Base-by-base conservation (phyloP, 1,140 invertebrate species). In the Arion vulgaris region DNA sequence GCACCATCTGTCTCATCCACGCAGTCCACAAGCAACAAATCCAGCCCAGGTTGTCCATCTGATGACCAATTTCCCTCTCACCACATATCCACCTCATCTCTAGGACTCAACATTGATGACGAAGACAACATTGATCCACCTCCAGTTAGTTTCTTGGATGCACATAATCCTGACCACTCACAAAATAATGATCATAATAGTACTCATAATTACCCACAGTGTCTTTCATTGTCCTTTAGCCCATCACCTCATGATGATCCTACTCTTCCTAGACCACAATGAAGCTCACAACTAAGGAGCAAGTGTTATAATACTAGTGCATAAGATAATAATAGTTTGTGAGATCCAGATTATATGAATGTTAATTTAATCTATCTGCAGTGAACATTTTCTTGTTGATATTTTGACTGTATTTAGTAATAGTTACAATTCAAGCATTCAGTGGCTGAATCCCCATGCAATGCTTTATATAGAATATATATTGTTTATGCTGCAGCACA, bases 211-310 rank as follows among this genome's bases (percentile, higher is more conserved):
- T 72, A 41, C 71, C 71, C 36, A 39, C 41, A 72, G 17, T 39
- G 36, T 72, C 71, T 72, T 72, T 72, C 71, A 72, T 72, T 41
- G 26, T 41, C 62, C 32, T n/a, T n/a, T n/a, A n/a, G 26, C 26
- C 5, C 26, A 15, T 62, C 57, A 62, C 26, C 57, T 19, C 62
- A 66, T 32, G 62, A 32, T 66, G 62, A 34, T 34, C 28, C 2
- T 66, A 28, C 28, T 66, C n/a, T 32, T 32, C 28, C 62, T 7
- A 66, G n/a, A 66, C 62, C 62, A 66, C 17, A 32, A 32, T 66
- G 28, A 66, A 15, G 9, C 15, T 57, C 23, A 15, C 15, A 57
- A 57, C 19, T 15, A 57, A 19, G 51, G 19, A 11, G 4, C 26
- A 57, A n/a, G n/a, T 57, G 51, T 57, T 23, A 26, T 4, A 26